Evolutionary conservation across 2,888 invertebrate genomes (phyloP).

Genomic region (Epistrophella euchroma): DNA sequence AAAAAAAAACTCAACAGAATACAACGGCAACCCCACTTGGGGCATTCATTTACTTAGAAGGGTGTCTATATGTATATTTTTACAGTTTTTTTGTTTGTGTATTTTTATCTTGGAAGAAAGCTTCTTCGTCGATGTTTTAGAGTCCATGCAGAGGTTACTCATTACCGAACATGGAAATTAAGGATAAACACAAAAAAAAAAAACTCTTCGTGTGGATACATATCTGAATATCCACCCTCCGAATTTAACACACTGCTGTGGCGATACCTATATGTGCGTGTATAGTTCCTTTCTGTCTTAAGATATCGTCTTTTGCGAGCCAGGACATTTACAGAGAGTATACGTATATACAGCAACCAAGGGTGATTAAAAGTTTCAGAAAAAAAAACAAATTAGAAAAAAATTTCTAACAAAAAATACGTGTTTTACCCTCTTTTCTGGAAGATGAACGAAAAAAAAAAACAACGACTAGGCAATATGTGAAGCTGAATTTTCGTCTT

Average conservation of each 20-base stretch:
- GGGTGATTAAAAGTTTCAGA: slow-evolving; percentile 70
- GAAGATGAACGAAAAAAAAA: slow-evolving; percentile 3
- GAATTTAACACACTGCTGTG: slow-evolving; percentile 28
- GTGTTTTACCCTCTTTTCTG: slow-evolving; percentile 30
- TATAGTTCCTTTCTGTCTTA: slow-evolving; percentile 59
- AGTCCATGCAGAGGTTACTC: slow-evolving; percentile 62
- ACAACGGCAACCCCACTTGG: slow-evolving; percentile 54
- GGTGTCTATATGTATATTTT: slow-evolving; percentile 38
- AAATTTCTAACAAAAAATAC: slow-evolving; percentile 23
- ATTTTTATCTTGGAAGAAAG: slow-evolving; percentile 43
- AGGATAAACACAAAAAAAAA: slow-evolving; percentile 42
- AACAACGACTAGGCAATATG: slow-evolving; percentile 53
- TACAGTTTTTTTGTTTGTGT: neutral
- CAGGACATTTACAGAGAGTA: neutral
- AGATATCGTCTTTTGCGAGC: slow-evolving; percentile 3
- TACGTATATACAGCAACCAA: slow-evolving; percentile 8
- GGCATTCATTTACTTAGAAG: slow-evolving; percentile 61
- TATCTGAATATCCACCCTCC: slow-evolving; percentile 53
- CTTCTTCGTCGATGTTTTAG: slow-evolving; percentile 16
- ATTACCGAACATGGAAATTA: slow-evolving; percentile 66
- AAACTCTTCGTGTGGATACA: slow-evolving; percentile 41
- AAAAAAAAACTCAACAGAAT: neutral
- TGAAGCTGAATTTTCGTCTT: slow-evolving; percentile 38
- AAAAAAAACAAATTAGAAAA: slow-evolving; percentile 48
- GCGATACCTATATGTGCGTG: slow-evolving; percentile 42